A percentile compares a stretch with the other conserved stretches of the same genome.
Conservation (phyloP, 1,140 invertebrate genomes). For the Anagrus nilaparvatae region DNA sequence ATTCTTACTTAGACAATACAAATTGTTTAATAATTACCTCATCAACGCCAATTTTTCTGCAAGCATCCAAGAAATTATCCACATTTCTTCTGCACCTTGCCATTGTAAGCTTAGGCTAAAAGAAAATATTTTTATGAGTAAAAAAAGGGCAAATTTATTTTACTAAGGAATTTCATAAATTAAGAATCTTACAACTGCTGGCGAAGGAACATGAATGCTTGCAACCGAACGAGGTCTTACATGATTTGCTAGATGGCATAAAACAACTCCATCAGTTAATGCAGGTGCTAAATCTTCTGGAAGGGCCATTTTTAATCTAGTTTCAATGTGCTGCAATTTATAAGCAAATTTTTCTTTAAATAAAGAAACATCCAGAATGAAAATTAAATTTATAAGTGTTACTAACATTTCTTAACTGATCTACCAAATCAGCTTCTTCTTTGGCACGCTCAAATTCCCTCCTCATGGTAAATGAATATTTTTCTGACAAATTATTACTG, state of each 20-base stretch:
- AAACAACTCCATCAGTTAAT: constrained; percentile 80
- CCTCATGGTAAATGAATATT: constrained; percentile 84
- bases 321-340: constrained; percentile 72
- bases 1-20: too few species aligned
- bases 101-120: constrained; percentile 85
- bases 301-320: constrained; percentile 76
- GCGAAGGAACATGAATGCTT: constrained; percentile 89
- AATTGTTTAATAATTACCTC: constrained; percentile 66
- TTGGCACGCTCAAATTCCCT: constrained; percentile 81
- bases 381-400: background rate
- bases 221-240: constrained; percentile 80
- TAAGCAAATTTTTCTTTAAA: background rate
- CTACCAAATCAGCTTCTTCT: constrained; percentile 78
- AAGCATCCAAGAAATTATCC: constrained; percentile 91
- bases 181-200: constrained; percentile 68
- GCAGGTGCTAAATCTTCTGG: constrained; percentile 80
- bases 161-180: background rate
- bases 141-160: background rate
- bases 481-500: constrained; percentile 51
- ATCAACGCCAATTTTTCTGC: constrained; percentile 84
- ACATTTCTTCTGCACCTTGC: constrained; percentile 88
- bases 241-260: constrained; percentile 89
- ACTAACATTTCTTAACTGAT: constrained; percentile 72
- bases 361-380: constrained; percentile 1
- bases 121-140: constrained; percentile 17